phyloP scores from a whole-genome alignment of 2,888 invertebrate genomes.

The Heteromurus nitidus region DNA sequence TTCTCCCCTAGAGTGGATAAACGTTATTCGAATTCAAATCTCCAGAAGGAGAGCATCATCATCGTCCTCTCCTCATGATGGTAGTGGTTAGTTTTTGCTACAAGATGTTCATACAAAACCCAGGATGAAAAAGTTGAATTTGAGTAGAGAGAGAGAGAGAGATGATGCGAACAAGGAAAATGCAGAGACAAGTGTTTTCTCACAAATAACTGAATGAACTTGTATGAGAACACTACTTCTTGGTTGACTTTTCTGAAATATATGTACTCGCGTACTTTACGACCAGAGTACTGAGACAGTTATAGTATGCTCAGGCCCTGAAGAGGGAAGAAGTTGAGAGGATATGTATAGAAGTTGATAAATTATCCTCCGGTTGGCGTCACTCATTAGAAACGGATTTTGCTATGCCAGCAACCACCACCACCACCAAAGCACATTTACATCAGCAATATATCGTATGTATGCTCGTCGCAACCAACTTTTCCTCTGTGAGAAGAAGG shows the following conservation, averaged over 20 bases:
- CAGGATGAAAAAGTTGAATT: background rate
- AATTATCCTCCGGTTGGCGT: conserved; percentile 73
- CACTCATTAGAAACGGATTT: conserved; percentile 74
- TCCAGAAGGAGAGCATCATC: background rate
- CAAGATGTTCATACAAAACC: background rate
- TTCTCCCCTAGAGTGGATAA: background rate
- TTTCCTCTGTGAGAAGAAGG: too few species aligned
- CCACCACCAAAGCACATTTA: conserved; percentile 30
- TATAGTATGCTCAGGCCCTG: too few species aligned
- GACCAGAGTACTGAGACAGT: too few species aligned
- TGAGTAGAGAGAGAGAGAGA: background rate
- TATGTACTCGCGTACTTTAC: too few species aligned
- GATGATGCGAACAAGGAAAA: background rate
- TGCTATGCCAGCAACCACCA: conserved; percentile 69
- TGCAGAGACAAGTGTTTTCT: conserved; percentile 21
- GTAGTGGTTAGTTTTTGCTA: background rate
- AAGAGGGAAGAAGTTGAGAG: too few species aligned
- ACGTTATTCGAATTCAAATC: conserved; percentile 12
- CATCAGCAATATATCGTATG: conserved; percentile 9
- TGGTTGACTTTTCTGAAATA: too few species aligned
- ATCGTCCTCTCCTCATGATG: background rate
- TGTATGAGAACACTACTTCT: too few species aligned
- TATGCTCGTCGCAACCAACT: conserved; percentile 14
- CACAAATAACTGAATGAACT: conserved; percentile 5
- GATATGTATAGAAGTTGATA: conserved; percentile 68